Evolutionary conservation across 2,113 vertebrate genomes (phyloP).

Genomic region (Psammodynastes pulverulentus): DNA sequence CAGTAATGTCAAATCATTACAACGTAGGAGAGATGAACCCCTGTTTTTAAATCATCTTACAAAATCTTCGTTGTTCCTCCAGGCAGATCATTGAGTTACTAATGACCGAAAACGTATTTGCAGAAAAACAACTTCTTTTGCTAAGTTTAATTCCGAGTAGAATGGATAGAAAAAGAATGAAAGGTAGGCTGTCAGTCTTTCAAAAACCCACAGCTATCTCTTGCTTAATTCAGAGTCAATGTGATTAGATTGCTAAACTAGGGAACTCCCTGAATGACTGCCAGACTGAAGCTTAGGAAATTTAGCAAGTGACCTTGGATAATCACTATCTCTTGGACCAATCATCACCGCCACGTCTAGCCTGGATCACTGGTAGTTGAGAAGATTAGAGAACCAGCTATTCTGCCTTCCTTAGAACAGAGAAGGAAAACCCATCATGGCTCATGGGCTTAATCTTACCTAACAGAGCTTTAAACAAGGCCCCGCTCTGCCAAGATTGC

Average conservation of each 20-base stretch:
- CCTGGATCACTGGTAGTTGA: background rate
- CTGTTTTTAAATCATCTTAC: background rate
- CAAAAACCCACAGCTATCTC: background rate
- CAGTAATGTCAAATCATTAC: background rate
- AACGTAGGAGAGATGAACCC: background rate
- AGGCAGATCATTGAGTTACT: background rate
- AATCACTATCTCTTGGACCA: background rate
- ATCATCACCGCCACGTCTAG: background rate
- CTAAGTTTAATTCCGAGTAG: background rate
- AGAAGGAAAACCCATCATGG: background rate
- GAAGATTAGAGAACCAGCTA: background rate
- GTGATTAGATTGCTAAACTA: background rate
- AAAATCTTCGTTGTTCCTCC: background rate
- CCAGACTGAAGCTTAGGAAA: background rate
- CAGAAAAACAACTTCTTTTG: background rate
- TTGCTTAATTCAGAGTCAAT: background rate
- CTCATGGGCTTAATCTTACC: background rate
- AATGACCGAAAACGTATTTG: background rate
- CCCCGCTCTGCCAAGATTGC: background rate
- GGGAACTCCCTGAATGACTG: background rate
- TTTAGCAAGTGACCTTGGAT: background rate
- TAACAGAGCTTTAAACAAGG: background rate
- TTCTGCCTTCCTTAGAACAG: background rate
- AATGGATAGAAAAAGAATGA: background rate
- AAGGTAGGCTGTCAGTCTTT: background rate